A percentile compares a stretch with the other conserved stretches of the same genome.
These are phyloP conservation scores for Trematocara unimaculatum DNA, from an alignment of 2,113 vertebrate species.

Conservation along the genomic window DNA sequence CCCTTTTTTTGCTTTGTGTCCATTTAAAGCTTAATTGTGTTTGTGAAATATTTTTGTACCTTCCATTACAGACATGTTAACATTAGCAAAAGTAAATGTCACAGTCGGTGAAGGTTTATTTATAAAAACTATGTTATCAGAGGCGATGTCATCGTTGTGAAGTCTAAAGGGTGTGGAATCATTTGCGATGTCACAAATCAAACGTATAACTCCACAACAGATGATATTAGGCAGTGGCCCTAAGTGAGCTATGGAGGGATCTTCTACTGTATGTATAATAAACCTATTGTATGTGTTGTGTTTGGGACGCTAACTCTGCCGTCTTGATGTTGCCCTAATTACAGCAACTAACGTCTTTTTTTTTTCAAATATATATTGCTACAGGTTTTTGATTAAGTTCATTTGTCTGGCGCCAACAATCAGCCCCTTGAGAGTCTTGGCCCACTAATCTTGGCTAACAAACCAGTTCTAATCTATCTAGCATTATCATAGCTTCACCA, in stretches of 20 bases:
- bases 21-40: background rate
- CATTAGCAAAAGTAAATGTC: background rate
- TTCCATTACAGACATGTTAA: background rate
- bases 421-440: background rate
- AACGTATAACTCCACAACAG: background rate
- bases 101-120: background rate
- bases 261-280: background rate
- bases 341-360: background rate
- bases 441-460: background rate
- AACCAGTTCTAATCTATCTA: background rate
- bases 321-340: background rate
- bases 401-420: background rate
- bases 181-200: background rate
- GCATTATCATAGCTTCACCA: background rate
- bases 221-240: background rate
- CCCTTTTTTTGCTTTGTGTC: background rate
- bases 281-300: background rate
- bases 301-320: background rate
- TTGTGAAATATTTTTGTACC: background rate
- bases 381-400: background rate
- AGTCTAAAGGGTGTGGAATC: background rate
- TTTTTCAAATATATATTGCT: background rate
- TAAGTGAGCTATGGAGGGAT: background rate
- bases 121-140: background rate
- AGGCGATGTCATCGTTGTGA: background rate